Evolutionary conservation across 2,888 invertebrate species (phyloP).

Genomic region (Peribatodes rhomboidaria): DNA sequence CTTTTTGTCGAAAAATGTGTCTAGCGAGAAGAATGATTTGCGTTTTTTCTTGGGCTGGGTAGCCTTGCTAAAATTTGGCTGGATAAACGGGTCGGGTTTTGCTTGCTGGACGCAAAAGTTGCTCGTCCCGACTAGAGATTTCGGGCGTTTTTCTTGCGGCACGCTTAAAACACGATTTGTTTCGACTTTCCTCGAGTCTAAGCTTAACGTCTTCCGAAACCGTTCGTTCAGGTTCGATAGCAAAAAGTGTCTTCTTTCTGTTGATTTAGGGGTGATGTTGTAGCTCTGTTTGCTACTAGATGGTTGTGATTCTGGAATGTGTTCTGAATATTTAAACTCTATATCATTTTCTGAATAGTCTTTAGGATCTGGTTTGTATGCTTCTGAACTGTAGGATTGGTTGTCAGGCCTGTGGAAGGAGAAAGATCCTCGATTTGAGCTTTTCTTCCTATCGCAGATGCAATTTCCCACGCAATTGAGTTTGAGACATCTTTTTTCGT

Average conservation of each 20-base stretch:
- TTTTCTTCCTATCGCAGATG: slow-evolving; percentile 75
- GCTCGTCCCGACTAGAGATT: slow-evolving; percentile 79
- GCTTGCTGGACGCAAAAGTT: slow-evolving; percentile 75
- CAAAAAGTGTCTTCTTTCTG: slow-evolving; percentile 76
- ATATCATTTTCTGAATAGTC: slow-evolving; percentile 80
- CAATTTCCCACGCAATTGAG: slow-evolving; percentile 77
- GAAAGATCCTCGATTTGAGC: slow-evolving; percentile 77
- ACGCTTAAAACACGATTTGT: slow-evolving; percentile 72
- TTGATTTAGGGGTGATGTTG: slow-evolving; percentile 80
- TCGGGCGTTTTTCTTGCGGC: slow-evolving; percentile 75
- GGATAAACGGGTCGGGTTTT: slow-evolving; percentile 68
- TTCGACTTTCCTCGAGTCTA: slow-evolving; percentile 80
- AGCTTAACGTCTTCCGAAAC: slow-evolving; percentile 82
- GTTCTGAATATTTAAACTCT: slow-evolving; percentile 81
- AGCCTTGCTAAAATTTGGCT: slow-evolving; percentile 74
- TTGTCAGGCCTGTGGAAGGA: slow-evolving; percentile 79
- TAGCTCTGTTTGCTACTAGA: slow-evolving; percentile 80
- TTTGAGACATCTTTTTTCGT: slow-evolving; percentile 68
- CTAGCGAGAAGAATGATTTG: slow-evolving; percentile 83
- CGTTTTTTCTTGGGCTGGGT: slow-evolving; percentile 80
- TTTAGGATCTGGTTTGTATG: slow-evolving; percentile 63
- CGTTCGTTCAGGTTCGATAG: slow-evolving; percentile 81
- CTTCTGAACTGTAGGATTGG: slow-evolving; percentile 69
- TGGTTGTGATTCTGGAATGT: slow-evolving; percentile 77
- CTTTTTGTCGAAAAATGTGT: slow-evolving; percentile 83